These are phyloP conservation scores for Helostoma temminkii DNA, from an alignment of 2,797 vertebrate genomes.

Conservation along the genomic window DNA sequence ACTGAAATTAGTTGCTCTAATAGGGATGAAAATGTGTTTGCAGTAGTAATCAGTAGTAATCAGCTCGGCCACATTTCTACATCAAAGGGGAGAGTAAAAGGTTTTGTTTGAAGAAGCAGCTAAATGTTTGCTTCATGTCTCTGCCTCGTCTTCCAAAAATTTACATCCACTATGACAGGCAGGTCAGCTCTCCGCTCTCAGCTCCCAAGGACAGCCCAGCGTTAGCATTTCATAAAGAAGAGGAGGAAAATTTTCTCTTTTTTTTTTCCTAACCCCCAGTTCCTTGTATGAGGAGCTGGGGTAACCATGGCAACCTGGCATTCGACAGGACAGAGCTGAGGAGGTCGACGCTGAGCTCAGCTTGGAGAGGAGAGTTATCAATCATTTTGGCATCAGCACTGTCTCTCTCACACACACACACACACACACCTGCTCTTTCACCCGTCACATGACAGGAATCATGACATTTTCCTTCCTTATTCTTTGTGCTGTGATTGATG, in stretches of 20 bases:
- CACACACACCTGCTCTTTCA: slow-evolving; percentile 28
- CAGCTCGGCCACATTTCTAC: slow-evolving; percentile 29
- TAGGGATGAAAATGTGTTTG: slow-evolving; percentile 58
- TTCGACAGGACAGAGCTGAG: slow-evolving; percentile 62
- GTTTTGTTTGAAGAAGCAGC: slow-evolving; percentile 23
- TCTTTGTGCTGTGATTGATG: neutral
- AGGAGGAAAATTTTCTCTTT: slow-evolving; percentile 22
- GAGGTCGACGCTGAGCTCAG: slow-evolving; percentile 63
- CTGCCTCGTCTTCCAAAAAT: neutral
- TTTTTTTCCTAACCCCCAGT: slow-evolving; percentile 6
- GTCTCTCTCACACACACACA: slow-evolving; percentile 14
- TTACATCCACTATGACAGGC: slow-evolving; percentile 19
- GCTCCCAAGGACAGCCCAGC: slow-evolving; percentile 33
- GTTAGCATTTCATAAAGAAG: slow-evolving; percentile 35
- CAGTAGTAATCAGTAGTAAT: slow-evolving; percentile 43
- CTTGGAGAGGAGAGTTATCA: slow-evolving; percentile 61
- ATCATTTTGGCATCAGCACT: slow-evolving; percentile 61
- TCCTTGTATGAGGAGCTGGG: slow-evolving; percentile 56
- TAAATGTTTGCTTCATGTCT: slow-evolving; percentile 20
- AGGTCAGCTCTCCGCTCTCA: slow-evolving; percentile 39
- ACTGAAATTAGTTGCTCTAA: slow-evolving; percentile 67
- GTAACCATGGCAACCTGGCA: slow-evolving; percentile 77
- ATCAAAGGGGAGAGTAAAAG: slow-evolving; percentile 15
- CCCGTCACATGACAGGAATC: slow-evolving; percentile 29
- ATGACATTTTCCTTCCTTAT: slow-evolving; percentile 36